Base-by-base conservation (phyloP, 2,888 invertebrate species). In the Copidosoma aretas region DNA sequence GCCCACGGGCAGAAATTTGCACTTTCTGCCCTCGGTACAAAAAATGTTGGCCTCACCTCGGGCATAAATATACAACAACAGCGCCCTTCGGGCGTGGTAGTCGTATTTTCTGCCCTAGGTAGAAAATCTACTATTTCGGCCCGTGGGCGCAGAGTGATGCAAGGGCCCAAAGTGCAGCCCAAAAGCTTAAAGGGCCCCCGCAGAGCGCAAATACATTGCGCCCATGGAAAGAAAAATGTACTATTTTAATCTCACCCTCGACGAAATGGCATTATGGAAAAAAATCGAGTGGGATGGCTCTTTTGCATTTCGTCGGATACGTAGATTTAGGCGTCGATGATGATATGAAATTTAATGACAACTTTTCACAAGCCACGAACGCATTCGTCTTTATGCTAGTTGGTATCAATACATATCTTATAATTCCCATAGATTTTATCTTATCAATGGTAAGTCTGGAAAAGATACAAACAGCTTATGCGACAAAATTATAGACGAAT, bases 321-420 rank as follows among this genome's bases (percentile, higher is more conserved):
- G 68, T 75, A 12, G 72, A 74, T 60, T 69, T 72, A 63, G 74
- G 75, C 17, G 17, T 12, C 8, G 54, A 53, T 54, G 70, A 72
- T 58, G 58, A 14, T 19, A 15, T 43, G 15, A 3, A 32, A 32
- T 32, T 3, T 32, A 46, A 43, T 21, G 49, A 52, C 32, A 32
- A 43, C 39, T 22, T 52, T 56, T 17, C 21, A 25, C 32, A 32
- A 32, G 72, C 72, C 19, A 70, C 56, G 22, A 21, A 65, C 32
- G 70, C 68, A 1, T 15, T 22, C 17, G 70, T 72, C 1, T 25
- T 70, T 24, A 65, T 72, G 68, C 21, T 60, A 39, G 70, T 70
- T 14, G 58, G 49, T 21, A 22, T 72, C 0, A 72, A 72, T 61
- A 64, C 46, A 17, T 22, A 62, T 39, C 70, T 70, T 56, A 70